Conservation (phyloP, 1,140 invertebrate species). For the Habropoda laboriosa region DNA sequence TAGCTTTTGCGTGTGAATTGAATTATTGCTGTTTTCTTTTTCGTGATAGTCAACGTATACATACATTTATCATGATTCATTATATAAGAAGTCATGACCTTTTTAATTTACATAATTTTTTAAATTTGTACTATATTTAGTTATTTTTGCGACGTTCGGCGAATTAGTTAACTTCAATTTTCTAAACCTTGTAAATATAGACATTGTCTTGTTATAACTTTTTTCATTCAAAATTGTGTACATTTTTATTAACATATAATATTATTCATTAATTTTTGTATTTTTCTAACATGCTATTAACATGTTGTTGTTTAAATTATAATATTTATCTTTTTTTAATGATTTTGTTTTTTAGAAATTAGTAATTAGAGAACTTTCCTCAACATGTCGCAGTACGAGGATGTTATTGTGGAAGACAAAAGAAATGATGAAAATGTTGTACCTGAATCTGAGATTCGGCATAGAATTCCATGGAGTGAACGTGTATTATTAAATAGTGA, state of each 20-base stretch:
- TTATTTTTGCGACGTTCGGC: neutral
- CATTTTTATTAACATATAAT: neutral
- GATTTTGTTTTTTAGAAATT: conserved; percentile 13
- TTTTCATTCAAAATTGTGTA: neutral
- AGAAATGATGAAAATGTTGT: conserved; percentile 46
- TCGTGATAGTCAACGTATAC: neutral
- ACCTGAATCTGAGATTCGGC: conserved; percentile 67
- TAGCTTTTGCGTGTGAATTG: neutral
- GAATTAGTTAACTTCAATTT: neutral
- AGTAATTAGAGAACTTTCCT: neutral
- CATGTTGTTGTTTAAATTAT: neutral
- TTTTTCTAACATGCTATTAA: neutral
- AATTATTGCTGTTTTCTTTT: conserved; percentile 4
- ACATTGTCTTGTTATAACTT: neutral
- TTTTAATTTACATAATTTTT: neutral
- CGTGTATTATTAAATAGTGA: conserved; percentile 75
- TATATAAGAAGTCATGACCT: conserved; percentile 43
- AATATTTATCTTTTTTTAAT: neutral
- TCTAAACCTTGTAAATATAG: neutral
- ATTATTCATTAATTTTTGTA: neutral
- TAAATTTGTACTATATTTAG: neutral
- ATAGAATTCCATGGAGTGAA: conserved; percentile 79
- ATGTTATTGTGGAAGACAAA: conserved; percentile 70
- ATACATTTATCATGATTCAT: conserved; percentile 10
- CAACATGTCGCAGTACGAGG: conserved; percentile 69